Evolutionary conservation across 1,140 invertebrate species (phyloP), one percentile per base, ranked within the genome.

Genomic region (Rhagoletis pomonella): DNA sequence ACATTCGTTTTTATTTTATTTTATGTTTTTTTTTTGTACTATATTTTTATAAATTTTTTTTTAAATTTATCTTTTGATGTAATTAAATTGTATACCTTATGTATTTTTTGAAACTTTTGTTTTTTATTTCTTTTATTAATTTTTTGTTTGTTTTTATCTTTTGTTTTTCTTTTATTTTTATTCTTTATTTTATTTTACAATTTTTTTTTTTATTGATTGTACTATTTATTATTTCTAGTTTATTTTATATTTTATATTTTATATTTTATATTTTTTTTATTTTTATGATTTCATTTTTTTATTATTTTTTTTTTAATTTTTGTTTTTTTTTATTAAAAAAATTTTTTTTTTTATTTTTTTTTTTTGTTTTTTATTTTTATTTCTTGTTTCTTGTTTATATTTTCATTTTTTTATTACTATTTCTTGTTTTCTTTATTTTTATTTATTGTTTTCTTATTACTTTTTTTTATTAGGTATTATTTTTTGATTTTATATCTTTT

Each of bases 41-140:
- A 29, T 29, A 0, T 29, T 29, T 29, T 29, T 29, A 29, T 29
- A 0, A 1, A 29, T 84, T 84, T 58, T 19, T 2, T 17, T 84
- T 58, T 29, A 85, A 4, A 0, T 7, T 59, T n/a, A 3, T 29
- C 29, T 50, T 50, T 42, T 14, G 67, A 1, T 81, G 50, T 2
- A 10, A 55, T 29, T 29, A 29, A 29, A 29, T 29, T 29, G 29
- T 29, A 29, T 81, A 84, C 47, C 19, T 55, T 58, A 55, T 17
- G 17, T 84, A 1, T 17, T 84, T 55, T 50, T 84, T 84, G 42
- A 55, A 55, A 55, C 10, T 84, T 84, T 84, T 55, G 55, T 55
- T 84, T 50, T 29, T 55, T 55, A 19, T 39, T 29, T 29, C 42
- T 42, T 29, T 19, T 5, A 55, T 39, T 67, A 42, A 19, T 85